These are phyloP conservation scores for Psilopogon haemacephalus DNA, from an alignment of 2,113 vertebrate genomes.

Conservation along the genomic window DNA sequence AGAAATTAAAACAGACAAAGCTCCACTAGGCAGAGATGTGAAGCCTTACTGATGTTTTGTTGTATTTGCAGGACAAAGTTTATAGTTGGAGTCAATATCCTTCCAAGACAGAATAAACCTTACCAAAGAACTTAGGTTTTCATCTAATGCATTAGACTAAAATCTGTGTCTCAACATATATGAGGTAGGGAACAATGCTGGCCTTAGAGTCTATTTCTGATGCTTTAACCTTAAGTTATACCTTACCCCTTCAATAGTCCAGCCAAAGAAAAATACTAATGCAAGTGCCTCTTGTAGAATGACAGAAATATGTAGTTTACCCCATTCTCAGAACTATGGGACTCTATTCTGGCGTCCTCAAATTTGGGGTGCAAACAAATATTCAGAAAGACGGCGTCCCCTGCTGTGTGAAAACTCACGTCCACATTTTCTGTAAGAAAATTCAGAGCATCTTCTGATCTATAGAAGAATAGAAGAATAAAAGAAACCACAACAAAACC, in stretches of 20 bases:
- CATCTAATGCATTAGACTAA: not conserved
- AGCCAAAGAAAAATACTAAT: not conserved
- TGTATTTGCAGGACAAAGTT: not conserved
- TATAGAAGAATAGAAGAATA: not conserved
- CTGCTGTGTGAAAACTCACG: not conserved
- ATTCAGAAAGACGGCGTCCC: not conserved
- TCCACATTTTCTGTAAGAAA: not conserved
- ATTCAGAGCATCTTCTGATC: not conserved
- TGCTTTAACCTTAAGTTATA: not conserved
- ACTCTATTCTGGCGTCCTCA: rapidly evolving
- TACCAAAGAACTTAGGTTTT: not conserved
- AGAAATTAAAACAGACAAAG: not conserved
- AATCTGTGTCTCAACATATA: not conserved
- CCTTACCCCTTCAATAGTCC: not conserved
- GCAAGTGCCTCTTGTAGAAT: not conserved
- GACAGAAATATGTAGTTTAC: not conserved
- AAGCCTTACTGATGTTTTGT: not conserved
- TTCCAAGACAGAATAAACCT: not conserved
- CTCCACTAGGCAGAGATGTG: rapidly evolving
- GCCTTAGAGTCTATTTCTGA: not conserved
- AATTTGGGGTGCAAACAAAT: not conserved
- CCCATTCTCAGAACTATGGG: not conserved
- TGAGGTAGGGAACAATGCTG: not conserved
- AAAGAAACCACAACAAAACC: not conserved
- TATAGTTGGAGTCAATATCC: not conserved